These are phyloP conservation scores for Taphrorychus bicolor DNA, from an alignment of 2,888 invertebrate species.

Conservation along the genomic window DNA sequence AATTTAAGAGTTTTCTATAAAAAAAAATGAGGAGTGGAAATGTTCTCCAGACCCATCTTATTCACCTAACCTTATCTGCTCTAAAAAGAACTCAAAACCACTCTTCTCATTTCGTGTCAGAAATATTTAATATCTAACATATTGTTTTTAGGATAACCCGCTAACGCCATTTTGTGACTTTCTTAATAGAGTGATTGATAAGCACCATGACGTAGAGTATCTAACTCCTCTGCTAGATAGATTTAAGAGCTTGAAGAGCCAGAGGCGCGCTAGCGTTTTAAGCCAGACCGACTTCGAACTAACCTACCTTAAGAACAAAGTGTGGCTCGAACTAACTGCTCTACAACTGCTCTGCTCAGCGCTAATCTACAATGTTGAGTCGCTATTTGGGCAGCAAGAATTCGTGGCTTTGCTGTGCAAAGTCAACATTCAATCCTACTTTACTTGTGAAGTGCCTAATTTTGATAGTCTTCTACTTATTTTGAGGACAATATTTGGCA, in stretches of 20 bases:
- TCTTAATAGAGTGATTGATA: slow-evolving; percentile 51
- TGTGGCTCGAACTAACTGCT: slow-evolving; percentile 65
- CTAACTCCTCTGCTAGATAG: slow-evolving; percentile 52
- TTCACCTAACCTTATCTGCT: too few species aligned
- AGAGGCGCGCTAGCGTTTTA: slow-evolving; percentile 51
- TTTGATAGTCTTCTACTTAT: slow-evolving; percentile 56
- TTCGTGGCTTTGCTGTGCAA: slow-evolving; percentile 67
- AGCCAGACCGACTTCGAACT: slow-evolving; percentile 58
- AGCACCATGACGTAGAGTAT: slow-evolving; percentile 52
- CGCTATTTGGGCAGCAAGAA: slow-evolving; percentile 69
- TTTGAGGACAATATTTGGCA: slow-evolving; percentile 50
- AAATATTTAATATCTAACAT: too few species aligned
- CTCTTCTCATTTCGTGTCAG: too few species aligned
- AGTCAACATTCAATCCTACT: slow-evolving; percentile 65
- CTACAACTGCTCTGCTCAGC: slow-evolving; percentile 68
- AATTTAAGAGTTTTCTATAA: too few species aligned
- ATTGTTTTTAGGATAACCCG: slow-evolving; percentile 68
- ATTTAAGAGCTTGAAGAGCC: slow-evolving; percentile 55
- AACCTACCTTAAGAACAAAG: slow-evolving; percentile 62
- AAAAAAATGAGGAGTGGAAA: too few species aligned
- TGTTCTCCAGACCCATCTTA: too few species aligned
- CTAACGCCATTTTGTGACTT: slow-evolving; percentile 59
- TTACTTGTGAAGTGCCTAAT: slow-evolving; percentile 59
- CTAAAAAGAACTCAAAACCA: too few species aligned
- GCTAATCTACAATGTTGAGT: slow-evolving; percentile 68